Percentiles rank a stretch among this genome's conserved stretches.
Conservation (phyloP, 1,140 invertebrate species). For the Wiebesia pumilae region DNA sequence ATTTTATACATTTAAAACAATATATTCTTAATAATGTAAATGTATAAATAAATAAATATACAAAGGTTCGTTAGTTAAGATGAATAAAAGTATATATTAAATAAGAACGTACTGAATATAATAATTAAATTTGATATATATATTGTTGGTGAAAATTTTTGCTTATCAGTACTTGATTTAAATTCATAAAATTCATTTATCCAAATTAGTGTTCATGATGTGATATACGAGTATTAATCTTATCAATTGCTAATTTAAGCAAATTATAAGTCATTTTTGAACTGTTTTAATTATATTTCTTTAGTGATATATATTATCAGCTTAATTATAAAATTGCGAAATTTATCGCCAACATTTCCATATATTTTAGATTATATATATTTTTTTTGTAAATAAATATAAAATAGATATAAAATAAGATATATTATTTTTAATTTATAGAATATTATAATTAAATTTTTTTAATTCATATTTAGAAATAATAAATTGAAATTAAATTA, state of each 20-base stretch:
- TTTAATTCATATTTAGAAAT: too few relatives aligned
- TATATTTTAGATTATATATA: not conserved
- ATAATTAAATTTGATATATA: too few relatives aligned
- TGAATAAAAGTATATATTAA: too few relatives aligned
- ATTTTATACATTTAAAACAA: too few relatives aligned
- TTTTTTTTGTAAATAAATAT: constrained; percentile 11
- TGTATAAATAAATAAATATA: too few relatives aligned
- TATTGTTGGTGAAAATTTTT: not conserved
- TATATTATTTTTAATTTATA: too few relatives aligned
- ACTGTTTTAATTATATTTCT: not conserved
- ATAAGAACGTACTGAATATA: too few relatives aligned
- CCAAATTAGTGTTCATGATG: not conserved
- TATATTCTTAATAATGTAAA: too few relatives aligned
- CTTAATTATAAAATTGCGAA: not conserved
- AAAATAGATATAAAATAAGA: too few relatives aligned
- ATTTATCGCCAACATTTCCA: constrained; percentile 12
- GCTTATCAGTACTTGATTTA: not conserved
- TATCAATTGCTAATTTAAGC: not conserved
- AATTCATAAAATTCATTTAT: not conserved
- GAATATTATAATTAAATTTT: too few relatives aligned
- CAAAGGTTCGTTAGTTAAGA: too few relatives aligned
- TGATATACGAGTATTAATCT: not conserved
- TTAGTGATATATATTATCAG: not conserved
- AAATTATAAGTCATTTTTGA: not conserved
- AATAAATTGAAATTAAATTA: too few relatives aligned